phyloP scores from a whole-genome alignment of 2,113 vertebrate species.

The Eudyptes chrysolophus region DNA sequence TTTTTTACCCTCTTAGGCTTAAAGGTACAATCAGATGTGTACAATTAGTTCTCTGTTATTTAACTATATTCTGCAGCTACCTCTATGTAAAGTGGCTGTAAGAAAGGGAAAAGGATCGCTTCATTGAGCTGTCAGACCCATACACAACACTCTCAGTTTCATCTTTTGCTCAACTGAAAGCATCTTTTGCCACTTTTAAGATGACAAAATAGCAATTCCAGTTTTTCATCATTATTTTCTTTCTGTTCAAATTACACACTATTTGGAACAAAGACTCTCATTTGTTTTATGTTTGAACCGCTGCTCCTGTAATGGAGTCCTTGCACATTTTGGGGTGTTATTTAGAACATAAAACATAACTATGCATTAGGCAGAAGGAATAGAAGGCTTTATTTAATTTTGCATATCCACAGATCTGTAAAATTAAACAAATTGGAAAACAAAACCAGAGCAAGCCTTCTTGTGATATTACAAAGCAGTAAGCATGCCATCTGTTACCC shows the following conservation, averaged over 20 bases:
- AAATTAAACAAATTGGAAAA: slow-evolving; percentile 13
- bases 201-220: neutral
- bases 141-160: neutral
- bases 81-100: neutral
- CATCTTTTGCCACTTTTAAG: neutral
- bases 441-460: neutral
- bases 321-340: neutral
- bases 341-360: neutral
- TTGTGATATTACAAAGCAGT: neutral
- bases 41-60: neutral
- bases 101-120: neutral
- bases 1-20: neutral
- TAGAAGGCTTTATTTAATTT: neutral
- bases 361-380: neutral
- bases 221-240: neutral
- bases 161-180: neutral
- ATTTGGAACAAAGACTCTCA: neutral
- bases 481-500: neutral
- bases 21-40: neutral
- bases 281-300: neutral
- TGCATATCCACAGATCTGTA: neutral
- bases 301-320: neutral
- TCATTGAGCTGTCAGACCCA: neutral
- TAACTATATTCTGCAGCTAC: neutral
- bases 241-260: neutral